These are phyloP conservation scores for Perca fluviatilis DNA, from an alignment of 2,113 vertebrate species.

Conservation along the genomic window DNA sequence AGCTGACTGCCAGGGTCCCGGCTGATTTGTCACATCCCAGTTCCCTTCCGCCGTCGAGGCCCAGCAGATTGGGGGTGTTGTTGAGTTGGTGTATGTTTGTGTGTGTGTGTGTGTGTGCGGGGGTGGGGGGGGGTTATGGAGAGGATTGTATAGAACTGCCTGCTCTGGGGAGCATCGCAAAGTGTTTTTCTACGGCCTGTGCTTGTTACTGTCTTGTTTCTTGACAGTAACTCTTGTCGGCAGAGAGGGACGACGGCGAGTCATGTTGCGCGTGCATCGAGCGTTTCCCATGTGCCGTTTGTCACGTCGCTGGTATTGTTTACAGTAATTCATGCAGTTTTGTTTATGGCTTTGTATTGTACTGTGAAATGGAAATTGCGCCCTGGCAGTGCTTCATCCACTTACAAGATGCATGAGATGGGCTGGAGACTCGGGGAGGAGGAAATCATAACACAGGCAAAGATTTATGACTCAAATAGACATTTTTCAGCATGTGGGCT, in stretches of 20 bases:
- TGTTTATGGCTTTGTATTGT: slow-evolving; percentile 52
- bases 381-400: slow-evolving; percentile 37
- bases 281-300: slow-evolving; percentile 38
- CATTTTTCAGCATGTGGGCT: slow-evolving; percentile 29
- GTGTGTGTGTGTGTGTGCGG: slow-evolving; percentile 16
- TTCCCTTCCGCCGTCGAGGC: slow-evolving; percentile 56
- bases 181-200: slow-evolving; percentile 31
- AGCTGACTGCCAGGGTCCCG: slow-evolving; percentile 76
- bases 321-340: slow-evolving; percentile 56
- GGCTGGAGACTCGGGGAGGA: slow-evolving; percentile 2
- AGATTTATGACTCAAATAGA: slow-evolving; percentile 43
- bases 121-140: slow-evolving; percentile 2
- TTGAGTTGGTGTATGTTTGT: slow-evolving; percentile 26
- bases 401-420: slow-evolving; percentile 53
- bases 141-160: slow-evolving; percentile 36
- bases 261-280: slow-evolving; percentile 21
- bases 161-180: slow-evolving; percentile 54
- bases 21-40: slow-evolving; percentile 76
- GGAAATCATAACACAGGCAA: slow-evolving; percentile 31
- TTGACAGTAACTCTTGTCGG: slow-evolving; percentile 42
- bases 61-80: slow-evolving; percentile 61
- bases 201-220: slow-evolving; percentile 54
- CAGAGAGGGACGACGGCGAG: neutral
- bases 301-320: slow-evolving; percentile 48
- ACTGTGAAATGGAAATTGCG: slow-evolving; percentile 42